These are phyloP conservation scores for Schizothorax lantsangensis DNA, from an alignment of 2,797 vertebrate species.

Conservation along the genomic window DNA sequence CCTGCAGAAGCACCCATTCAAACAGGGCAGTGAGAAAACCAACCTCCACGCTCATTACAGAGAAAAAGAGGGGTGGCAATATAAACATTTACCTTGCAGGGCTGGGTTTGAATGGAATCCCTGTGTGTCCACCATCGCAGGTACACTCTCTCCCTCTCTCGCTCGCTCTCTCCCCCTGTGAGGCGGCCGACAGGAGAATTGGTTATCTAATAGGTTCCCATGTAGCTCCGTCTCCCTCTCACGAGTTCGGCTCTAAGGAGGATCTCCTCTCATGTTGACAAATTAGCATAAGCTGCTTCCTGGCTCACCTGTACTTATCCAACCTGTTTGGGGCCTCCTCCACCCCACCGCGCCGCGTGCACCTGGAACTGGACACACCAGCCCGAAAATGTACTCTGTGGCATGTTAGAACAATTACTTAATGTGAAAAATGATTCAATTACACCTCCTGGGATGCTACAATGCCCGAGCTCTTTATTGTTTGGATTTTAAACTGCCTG, in stretches of 20 bases:
- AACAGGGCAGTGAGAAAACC: constrained; percentile 12
- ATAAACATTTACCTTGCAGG: constrained; percentile 81
- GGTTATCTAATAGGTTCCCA: constrained; percentile 68
- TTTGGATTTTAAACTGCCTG: not conserved
- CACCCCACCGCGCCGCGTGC: constrained; percentile 61
- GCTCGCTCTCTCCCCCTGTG: constrained; percentile 49
- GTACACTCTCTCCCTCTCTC: constrained; percentile 34
- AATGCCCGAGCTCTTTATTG: not conserved
- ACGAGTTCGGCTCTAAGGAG: constrained; percentile 75
- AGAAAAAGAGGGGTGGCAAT: constrained; percentile 45
- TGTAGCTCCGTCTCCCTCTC: constrained; percentile 72
- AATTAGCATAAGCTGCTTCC: constrained; percentile 85
- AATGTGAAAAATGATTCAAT: constrained; percentile 4
- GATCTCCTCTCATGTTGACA: constrained; percentile 74
- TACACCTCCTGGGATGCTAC: constrained; percentile 7
- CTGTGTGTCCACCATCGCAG: constrained; percentile 77
- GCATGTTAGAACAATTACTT: constrained; percentile 35
- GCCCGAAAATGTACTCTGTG: constrained; percentile 52
- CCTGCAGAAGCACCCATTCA: constrained; percentile 42
- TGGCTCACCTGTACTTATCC: constrained; percentile 86
- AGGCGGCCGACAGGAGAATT: constrained; percentile 61
- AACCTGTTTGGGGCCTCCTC: constrained; percentile 90
- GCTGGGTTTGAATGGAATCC: constrained; percentile 67
- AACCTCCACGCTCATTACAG: constrained; percentile 25
- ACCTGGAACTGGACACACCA: constrained; percentile 66